These are phyloP conservation scores for Arge pagana DNA, from an alignment of 2,888 invertebrate species.

Conservation along the genomic window DNA sequence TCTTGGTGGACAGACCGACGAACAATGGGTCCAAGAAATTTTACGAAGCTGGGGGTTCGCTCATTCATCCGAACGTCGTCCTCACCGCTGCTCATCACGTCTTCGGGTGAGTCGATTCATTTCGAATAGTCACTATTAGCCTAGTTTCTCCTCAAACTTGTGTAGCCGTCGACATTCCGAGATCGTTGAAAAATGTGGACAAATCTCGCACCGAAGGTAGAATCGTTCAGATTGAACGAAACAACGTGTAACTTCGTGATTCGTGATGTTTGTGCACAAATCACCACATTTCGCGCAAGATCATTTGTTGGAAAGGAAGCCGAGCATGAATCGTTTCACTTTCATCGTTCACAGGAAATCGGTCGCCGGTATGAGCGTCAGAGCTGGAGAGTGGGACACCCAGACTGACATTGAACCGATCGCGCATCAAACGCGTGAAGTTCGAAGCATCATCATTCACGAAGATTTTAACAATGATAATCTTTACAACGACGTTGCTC, in stretches of 20 bases:
- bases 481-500: slow-evolving; percentile 75
- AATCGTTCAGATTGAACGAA: too few relatives aligned
- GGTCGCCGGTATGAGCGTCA: slow-evolving; percentile 57
- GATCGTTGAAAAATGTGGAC: too few relatives aligned
- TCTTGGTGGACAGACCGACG: slow-evolving; percentile 65
- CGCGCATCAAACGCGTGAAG: slow-evolving; percentile 72
- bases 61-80: slow-evolving; percentile 77
- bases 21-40: slow-evolving; percentile 61
- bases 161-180: too few relatives aligned
- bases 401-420: slow-evolving; percentile 72
- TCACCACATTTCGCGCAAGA: too few relatives aligned
- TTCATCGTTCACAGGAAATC: slow-evolving; percentile 37
- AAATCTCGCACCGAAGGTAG: too few relatives aligned
- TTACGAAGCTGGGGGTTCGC: slow-evolving; percentile 80
- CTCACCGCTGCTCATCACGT: slow-evolving; percentile 85
- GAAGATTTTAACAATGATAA: slow-evolving; percentile 69
- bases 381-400: slow-evolving; percentile 85
- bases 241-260: too few relatives aligned
- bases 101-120: too few relatives aligned
- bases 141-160: too few relatives aligned
- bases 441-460: slow-evolving; percentile 64
- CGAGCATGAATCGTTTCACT: too few relatives aligned
- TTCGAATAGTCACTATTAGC: too few relatives aligned
- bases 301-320: too few relatives aligned
- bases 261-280: too few relatives aligned